These are phyloP conservation scores for Phlogophora meticulosa DNA, from an alignment of 2,888 invertebrate species.

Conservation along the genomic window DNA sequence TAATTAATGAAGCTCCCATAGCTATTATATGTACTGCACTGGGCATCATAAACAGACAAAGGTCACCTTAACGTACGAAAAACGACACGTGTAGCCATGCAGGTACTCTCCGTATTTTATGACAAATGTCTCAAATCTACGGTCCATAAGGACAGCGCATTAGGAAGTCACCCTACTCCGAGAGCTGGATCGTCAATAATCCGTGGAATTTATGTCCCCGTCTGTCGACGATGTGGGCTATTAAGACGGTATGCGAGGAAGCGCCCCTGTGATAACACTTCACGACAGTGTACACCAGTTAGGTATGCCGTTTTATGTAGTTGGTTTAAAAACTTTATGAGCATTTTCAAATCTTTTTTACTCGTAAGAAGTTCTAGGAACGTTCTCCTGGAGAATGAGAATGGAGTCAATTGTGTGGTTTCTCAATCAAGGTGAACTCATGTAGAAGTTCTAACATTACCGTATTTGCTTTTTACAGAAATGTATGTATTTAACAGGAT, in stretches of 20 bases:
- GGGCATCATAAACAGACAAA: not conserved
- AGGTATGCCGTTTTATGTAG: constrained; percentile 12
- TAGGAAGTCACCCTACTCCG: constrained; percentile 47
- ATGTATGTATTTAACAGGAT: no score
- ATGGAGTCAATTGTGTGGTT: no score
- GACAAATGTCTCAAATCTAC: constrained; percentile 12
- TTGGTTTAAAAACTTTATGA: not conserved
- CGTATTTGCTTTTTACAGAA: no score
- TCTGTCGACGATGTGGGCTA: constrained; percentile 40
- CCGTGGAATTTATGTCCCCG: constrained; percentile 60
- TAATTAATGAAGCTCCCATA: not conserved
- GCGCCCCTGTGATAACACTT: constrained; percentile 35
- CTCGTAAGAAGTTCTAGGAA: not conserved
- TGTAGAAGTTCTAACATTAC: no score
- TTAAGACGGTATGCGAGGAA: constrained; percentile 42
- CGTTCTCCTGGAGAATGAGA: not conserved
- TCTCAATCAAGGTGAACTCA: not conserved
- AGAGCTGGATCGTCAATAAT: constrained; percentile 62
- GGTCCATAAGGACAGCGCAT: constrained; percentile 18
- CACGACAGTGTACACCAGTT: constrained; percentile 13
- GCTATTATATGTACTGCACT: not conserved
- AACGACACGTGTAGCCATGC: constrained; percentile 11
- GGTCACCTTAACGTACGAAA: not conserved
- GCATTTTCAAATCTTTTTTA: constrained; percentile 1
- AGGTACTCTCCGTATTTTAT: constrained; percentile 15